Percentiles rank a stretch among this genome's conserved stretches.
Conservation (phyloP, 92 coral and sea anemone genomes). For the Anthopleura xanthogrammica region DNA sequence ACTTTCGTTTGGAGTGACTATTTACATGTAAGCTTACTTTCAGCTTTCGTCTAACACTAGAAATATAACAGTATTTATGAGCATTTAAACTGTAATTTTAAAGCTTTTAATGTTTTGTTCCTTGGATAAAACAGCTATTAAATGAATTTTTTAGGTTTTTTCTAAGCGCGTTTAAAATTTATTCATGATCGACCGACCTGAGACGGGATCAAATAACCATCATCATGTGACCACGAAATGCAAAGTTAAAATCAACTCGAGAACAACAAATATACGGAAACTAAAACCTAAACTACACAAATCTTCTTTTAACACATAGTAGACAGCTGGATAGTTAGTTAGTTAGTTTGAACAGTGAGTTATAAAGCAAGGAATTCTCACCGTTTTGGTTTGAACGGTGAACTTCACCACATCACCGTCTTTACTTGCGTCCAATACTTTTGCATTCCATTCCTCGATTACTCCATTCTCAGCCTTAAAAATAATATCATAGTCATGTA, state of each 20-base stretch:
- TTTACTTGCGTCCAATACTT: constrained; percentile 83
- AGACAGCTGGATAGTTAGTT: neutral
- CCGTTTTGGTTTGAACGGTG: constrained; percentile 82
- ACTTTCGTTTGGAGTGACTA: too few relatives aligned
- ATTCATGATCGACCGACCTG: neutral
- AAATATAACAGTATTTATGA: too few relatives aligned
- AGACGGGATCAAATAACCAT: neutral
- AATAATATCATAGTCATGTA: neutral
- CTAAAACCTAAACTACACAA: neutral
- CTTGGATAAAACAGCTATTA: too few relatives aligned
- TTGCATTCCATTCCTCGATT: constrained; percentile 38
- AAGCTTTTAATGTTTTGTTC: too few relatives aligned
- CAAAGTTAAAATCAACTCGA: neutral
- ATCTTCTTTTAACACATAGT: neutral
- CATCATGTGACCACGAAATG: neutral
- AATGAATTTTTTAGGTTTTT: too few relatives aligned
- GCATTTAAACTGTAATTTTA: too few relatives aligned
- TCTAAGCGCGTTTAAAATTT: too few relatives aligned
- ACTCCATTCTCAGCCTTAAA: constrained; percentile 47
- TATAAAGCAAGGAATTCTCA: constrained; percentile 20
- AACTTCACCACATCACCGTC: constrained; percentile 84
- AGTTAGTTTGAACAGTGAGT: neutral
- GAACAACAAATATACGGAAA: neutral
- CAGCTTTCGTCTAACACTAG: too few relatives aligned
- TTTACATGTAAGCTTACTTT: too few relatives aligned